phyloP scores from a whole-genome alignment of 2,113 vertebrate genomes.

The Gadus macrocephalus region DNA sequence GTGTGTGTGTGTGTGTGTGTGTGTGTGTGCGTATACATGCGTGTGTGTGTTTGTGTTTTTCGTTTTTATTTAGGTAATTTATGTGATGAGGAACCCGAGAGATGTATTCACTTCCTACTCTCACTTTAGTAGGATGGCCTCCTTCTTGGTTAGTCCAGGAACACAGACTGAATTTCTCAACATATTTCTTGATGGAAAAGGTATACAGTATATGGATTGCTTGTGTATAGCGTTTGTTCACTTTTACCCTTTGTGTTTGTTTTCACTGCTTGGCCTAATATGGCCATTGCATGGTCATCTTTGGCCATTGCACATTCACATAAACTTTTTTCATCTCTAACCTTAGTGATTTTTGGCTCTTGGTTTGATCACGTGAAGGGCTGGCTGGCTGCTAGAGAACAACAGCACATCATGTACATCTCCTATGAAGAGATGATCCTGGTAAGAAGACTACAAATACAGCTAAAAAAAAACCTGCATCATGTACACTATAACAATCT shows the following conservation, averaged over 20 bases:
- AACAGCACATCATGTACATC: constrained; percentile 51
- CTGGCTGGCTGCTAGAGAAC: constrained; percentile 59
- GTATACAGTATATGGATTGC: constrained; percentile 28
- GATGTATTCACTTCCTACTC: constrained; percentile 69
- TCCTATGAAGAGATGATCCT: constrained; percentile 58
- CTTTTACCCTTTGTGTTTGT: neutral
- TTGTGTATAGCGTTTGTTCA: neutral
- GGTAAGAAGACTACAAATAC: constrained; percentile 25
- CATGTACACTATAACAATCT: no score
- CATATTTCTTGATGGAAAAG: constrained; percentile 68
- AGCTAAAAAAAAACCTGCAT: no score
- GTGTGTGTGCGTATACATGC: neutral
- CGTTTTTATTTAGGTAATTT: constrained; percentile 59
- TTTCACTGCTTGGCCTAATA: no score
- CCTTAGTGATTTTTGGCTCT: constrained; percentile 66
- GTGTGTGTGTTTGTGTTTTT: neutral
- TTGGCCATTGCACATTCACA: no score
- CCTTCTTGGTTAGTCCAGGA: constrained; percentile 60
- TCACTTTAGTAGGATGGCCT: constrained; percentile 52
- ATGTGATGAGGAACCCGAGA: constrained; percentile 70
- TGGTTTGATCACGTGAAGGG: constrained; percentile 74
- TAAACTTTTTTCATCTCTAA: neutral
- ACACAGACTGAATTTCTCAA: constrained; percentile 60
- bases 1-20: no score
- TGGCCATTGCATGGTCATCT: no score